phyloP scores from a whole-genome alignment of 2,888 invertebrate species.

The Charanyca ferruginea region DNA sequence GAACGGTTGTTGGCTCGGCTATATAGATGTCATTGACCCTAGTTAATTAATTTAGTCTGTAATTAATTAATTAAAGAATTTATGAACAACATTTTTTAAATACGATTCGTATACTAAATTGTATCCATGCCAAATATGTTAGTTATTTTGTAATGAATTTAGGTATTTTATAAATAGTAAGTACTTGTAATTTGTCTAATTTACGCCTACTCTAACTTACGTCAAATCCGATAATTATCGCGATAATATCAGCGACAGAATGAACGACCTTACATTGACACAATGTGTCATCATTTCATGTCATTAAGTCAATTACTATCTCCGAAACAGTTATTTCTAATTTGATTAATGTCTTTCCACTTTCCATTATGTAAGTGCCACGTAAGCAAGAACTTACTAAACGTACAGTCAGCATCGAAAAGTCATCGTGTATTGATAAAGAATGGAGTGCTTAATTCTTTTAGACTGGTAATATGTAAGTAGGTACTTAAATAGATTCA shows the following conservation, averaged over 20 bases:
- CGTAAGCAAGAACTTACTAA: neutral
- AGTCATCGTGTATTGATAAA: neutral
- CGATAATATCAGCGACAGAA: neutral
- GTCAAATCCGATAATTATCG: neutral
- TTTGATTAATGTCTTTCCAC: neutral
- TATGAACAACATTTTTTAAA: neutral
- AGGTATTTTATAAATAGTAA: neutral
- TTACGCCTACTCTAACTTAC: neutral
- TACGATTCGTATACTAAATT: neutral
- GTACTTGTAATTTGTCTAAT: neutral
- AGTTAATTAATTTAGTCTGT: constrained; percentile 32
- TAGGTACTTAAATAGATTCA: neutral
- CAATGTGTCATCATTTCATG: no score
- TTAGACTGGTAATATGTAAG: neutral
- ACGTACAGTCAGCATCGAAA: neutral
- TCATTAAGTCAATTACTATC: neutral
- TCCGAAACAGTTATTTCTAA: constrained; percentile 4
- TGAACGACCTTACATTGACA: constrained; percentile 1
- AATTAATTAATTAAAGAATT: constrained; percentile 25
- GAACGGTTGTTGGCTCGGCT: constrained; percentile 26
- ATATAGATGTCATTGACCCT: constrained; percentile 40
- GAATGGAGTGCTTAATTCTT: neutral
- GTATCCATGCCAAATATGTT: neutral
- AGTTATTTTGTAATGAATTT: neutral
- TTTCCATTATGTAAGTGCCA: neutral